A percentile compares a stretch with the other conserved stretches of the same genome.
These are phyloP conservation scores for Myiothlypis chrysogaster DNA, from an alignment of 2,797 vertebrate species.

Conservation along the genomic window DNA sequence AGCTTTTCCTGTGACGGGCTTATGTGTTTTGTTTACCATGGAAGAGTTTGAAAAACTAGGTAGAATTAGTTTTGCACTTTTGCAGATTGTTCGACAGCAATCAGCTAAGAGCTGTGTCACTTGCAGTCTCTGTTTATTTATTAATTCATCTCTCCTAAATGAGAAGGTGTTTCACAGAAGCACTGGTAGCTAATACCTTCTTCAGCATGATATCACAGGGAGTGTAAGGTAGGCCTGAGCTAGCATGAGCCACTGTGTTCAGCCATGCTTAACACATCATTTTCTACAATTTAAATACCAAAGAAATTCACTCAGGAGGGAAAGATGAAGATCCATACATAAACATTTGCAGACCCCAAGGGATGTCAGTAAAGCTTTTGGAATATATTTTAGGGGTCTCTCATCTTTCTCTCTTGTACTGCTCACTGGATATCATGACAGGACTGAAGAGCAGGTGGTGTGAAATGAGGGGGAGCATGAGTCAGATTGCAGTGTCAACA, in stretches of 20 bases:
- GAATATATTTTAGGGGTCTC: background rate
- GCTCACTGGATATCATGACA: fast-evolving
- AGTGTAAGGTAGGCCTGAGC: background rate
- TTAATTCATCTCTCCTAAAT: background rate
- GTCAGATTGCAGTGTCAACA: background rate
- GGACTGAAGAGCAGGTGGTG: background rate
- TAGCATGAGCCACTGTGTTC: background rate
- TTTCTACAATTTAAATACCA: background rate
- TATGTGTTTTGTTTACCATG: background rate
- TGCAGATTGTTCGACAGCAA: background rate
- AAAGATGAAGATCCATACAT: background rate
- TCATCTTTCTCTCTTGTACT: background rate
- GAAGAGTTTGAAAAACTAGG: background rate
- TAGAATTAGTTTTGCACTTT: background rate
- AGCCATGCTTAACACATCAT: background rate
- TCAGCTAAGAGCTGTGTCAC: background rate
- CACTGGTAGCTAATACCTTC: background rate
- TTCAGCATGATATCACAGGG: fast-evolving
- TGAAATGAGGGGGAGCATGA: background rate
- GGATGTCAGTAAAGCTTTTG: background rate
- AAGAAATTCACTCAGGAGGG: background rate
- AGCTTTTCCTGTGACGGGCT: background rate
- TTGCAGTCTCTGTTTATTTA: background rate
- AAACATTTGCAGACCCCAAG: background rate
- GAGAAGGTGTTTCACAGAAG: background rate